Conservation (phyloP, 1,140 invertebrate species). For the Bursaphelenchus mucronatus region DNA sequence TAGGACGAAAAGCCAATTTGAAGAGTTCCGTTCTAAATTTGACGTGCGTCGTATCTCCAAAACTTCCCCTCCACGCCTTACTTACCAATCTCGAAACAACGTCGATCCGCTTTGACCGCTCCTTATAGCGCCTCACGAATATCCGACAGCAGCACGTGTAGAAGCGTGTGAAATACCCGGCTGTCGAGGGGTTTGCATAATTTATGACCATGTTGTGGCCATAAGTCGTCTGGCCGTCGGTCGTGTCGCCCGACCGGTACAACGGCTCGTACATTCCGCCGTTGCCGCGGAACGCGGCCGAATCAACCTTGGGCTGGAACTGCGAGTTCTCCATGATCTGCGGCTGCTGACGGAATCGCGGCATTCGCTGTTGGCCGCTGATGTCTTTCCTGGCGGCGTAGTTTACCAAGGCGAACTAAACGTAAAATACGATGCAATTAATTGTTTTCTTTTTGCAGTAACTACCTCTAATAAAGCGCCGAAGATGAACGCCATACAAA, state of each 20-base stretch:
- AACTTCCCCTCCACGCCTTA: no score
- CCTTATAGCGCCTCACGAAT: constrained; percentile 53
- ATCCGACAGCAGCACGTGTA: constrained; percentile 51
- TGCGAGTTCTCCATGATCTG: constrained; percentile 10
- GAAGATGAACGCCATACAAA: constrained; percentile 81
- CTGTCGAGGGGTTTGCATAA: neutral
- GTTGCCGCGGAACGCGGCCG: neutral
- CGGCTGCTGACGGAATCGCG: constrained; percentile 10
- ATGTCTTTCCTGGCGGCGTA: constrained; percentile 84
- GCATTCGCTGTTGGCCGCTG: constrained; percentile 45
- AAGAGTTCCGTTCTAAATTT: no score
- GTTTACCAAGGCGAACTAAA: constrained; percentile 82
- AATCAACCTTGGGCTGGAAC: constrained; percentile 11
- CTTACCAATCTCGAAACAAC: constrained; percentile 52
- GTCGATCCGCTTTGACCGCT: constrained; percentile 55
- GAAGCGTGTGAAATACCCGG: constrained; percentile 13
- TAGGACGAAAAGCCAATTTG: no score
- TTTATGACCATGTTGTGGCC: constrained; percentile 18
- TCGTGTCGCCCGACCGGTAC: constrained; percentile 23
- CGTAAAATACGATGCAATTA: constrained; percentile 4
- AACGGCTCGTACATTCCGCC: constrained; percentile 5
- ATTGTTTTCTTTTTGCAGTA: neutral
- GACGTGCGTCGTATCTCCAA: no score
- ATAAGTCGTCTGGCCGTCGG: constrained; percentile 3
- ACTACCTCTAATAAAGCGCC: constrained; percentile 76